These are phyloP conservation scores for Stenodera caucasica DNA, from an alignment of 2,888 invertebrate genomes.

Conservation along the genomic window DNA sequence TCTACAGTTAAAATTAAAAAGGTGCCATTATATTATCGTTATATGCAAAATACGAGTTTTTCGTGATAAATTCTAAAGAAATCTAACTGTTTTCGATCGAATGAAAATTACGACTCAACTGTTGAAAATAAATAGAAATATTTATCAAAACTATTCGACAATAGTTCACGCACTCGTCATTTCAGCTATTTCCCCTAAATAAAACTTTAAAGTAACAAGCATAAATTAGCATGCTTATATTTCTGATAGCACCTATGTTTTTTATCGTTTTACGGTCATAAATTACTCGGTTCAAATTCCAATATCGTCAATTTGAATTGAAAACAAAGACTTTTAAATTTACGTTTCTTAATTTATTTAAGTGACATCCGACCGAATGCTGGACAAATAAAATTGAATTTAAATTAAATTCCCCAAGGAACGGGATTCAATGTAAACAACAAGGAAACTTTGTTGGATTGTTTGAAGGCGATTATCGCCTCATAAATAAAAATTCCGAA, in stretches of 20 bases:
- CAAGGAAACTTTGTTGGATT: too few species aligned
- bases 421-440: too few species aligned
- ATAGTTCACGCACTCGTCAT: neutral
- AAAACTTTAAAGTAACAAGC: neutral
- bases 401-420: neutral
- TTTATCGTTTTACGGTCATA: constrained; percentile 1
- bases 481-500: neutral
- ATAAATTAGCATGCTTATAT: neutral
- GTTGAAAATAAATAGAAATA: neutral
- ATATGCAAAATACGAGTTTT: too few species aligned
- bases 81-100: neutral
- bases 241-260: neutral
- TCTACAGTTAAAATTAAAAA: neutral
- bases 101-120: neutral
- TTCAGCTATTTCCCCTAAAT: neutral
- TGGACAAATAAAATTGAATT: constrained; percentile 9
- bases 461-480: neutral
- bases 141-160: constrained; percentile 11
- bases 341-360: constrained; percentile 4
- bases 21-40: too few species aligned
- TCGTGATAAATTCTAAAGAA: too few species aligned
- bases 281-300: neutral
- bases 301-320: constrained; percentile 1
- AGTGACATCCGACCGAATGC: neutral
- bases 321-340: neutral